Percentiles rank a stretch among this genome's conserved stretches.
phyloP scores from a whole-genome alignment of 2,797 vertebrate species.

The Chrysocyon brachyurus region DNA sequence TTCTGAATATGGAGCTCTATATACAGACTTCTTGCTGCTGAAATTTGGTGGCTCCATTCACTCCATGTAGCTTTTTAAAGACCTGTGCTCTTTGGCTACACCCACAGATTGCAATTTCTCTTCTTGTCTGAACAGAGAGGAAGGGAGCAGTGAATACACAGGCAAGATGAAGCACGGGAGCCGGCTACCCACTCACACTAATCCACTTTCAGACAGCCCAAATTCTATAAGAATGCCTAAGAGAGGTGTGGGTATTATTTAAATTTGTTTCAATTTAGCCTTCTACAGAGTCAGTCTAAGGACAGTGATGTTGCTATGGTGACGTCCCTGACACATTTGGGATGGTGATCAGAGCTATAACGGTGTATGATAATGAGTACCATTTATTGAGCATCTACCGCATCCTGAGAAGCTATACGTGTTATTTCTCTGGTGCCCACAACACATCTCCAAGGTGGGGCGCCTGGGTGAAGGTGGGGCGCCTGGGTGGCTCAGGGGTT shows the following conservation, averaged over 20 bases:
- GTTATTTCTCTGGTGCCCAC: background rate
- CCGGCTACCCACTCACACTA: background rate
- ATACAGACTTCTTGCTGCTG: background rate
- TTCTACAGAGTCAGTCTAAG: background rate
- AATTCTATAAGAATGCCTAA: background rate
- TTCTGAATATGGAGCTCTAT: background rate
- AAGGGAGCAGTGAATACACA: background rate
- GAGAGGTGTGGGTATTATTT: slow-evolving; percentile 1
- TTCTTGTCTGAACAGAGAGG: background rate
- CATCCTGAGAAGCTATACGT: background rate
- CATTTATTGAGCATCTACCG: background rate
- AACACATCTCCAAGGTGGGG: background rate
- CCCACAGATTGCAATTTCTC: slow-evolving; percentile 3
- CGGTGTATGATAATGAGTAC: background rate
- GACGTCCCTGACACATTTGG: background rate
- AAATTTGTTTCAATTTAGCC: slow-evolving; percentile 13
- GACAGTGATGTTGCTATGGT: background rate
- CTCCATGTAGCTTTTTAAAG: background rate
- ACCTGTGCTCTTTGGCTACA: background rate
- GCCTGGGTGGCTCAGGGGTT: no score
- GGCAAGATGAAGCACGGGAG: background rate
- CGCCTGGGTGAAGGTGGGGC: no score
- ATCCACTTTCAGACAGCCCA: background rate
- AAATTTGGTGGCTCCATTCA: background rate
- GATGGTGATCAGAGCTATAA: background rate